These are phyloP conservation scores for Sebastes vulpes DNA, from an alignment of 2,797 vertebrate genomes.

Conservation along the genomic window DNA sequence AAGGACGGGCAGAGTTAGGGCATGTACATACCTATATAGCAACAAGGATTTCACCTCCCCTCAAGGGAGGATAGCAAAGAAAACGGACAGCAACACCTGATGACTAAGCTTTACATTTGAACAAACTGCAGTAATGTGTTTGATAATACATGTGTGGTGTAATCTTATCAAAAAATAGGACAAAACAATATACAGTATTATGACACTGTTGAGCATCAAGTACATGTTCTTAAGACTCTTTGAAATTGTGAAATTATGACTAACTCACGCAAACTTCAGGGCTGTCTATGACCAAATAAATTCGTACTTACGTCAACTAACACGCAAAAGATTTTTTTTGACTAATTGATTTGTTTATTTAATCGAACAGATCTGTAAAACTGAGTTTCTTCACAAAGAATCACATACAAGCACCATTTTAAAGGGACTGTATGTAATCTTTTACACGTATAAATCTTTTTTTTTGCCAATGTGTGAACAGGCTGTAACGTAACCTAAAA, in stretches of 20 bases:
- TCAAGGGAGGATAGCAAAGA: not conserved
- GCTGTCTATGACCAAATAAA: not conserved
- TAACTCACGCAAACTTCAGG: not conserved
- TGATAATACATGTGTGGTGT: not conserved
- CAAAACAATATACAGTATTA: not conserved
- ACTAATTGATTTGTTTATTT: not conserved
- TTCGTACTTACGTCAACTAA: not conserved
- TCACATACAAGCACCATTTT: not conserved
- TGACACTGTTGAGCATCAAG: not conserved
- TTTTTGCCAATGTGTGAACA: too few relatives aligned
- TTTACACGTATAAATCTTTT: too few relatives aligned
- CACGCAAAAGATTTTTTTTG: too few relatives aligned
- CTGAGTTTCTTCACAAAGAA: not conserved
- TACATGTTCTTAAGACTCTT: not conserved
- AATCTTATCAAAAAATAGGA: not conserved
- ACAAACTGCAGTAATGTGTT: not conserved
- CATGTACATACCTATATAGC: conserved; percentile 14
- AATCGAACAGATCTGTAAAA: too few relatives aligned
- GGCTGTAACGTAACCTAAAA: fast-evolving
- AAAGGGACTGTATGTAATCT: not conserved
- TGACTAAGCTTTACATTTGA: not conserved
- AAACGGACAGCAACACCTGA: not conserved
- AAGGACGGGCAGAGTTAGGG: not conserved
- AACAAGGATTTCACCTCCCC: conserved; percentile 4
- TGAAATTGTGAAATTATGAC: not conserved